Evolutionary conservation across 1,140 invertebrate genomes (phyloP), one percentile per base, ranked within the genome.

Genomic region (Pteromalus puparum): DNA sequence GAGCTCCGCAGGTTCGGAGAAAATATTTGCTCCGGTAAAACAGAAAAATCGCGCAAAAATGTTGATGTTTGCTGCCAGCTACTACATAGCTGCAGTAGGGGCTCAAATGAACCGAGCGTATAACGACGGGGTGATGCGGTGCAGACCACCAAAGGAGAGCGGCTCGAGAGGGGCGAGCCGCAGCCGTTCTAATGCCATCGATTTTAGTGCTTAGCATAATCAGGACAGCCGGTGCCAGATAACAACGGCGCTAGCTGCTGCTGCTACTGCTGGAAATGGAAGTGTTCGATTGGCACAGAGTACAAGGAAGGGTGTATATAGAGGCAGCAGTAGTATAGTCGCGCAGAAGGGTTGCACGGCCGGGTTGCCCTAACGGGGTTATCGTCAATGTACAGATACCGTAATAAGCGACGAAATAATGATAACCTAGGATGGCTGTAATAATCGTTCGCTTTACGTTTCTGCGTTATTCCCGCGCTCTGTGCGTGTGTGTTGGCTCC

Each of bases 181-280:
- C 86, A 81, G 28, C 48, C 85, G 81, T 90, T 88, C 89, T 90
- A 90, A 90, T 90, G 86, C 88, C 91, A 91, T 91, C 90, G 90
- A 91, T 91, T 91, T 90, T 89, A 76, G 90, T 90, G 91, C 89
- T 91, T 91, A 91, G 90, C 90, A 91, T 91, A 91, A 91, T 91
- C 88, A 91, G 90, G 81, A 88, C 81, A 86, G 86, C 80, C 89
- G 88, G 83, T 85, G 87, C 81, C 83, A 84, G 88, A 90, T 90
- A 90, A 89, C 88, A 30, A 38, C 30, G 28, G 34, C 3, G 46
- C n/a, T 61, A 42, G 38, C 38, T n/a, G 30, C 30, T 34, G 68
- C 81, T 53, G 18, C 48, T 53, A 42, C 24, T 65, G 74, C 77
- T 85, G 84, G 86, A 86, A 89, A 88, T 88, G 84, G 81, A 87